Conservation (phyloP, 2,797 vertebrate species). For the Prunella strophiata region DNA sequence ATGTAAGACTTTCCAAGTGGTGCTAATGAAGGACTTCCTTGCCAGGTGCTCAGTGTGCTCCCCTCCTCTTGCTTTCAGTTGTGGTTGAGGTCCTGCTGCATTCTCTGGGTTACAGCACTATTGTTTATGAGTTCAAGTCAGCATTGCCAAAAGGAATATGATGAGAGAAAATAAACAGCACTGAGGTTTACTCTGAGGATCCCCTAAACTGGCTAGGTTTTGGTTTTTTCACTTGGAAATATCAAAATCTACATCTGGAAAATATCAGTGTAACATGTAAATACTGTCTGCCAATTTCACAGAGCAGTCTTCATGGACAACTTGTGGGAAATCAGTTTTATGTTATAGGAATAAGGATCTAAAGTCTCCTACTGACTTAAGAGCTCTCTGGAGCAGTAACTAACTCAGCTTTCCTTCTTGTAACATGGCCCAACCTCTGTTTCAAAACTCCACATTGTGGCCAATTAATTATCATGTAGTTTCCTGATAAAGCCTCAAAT, state of each 20-base stretch:
- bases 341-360: constrained; percentile 34
- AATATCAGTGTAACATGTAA: background rate
- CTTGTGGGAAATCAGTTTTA: constrained; percentile 28
- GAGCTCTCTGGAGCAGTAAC: background rate
- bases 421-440: background rate
- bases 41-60: constrained; percentile 41
- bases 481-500: constrained; percentile 53
- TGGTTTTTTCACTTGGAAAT: background rate
- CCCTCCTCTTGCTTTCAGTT: background rate
- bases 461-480: background rate
- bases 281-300: constrained; percentile 12
- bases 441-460: background rate
- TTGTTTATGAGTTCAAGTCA: constrained; percentile 28
- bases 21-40: constrained; percentile 38
- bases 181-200: background rate
- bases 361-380: constrained; percentile 44
- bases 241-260: constrained; percentile 31
- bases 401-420: background rate
- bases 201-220: background rate
- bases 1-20: constrained; percentile 46
- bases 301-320: background rate
- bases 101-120: background rate
- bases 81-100: background rate
- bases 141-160: background rate
- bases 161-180: background rate